Evolutionary conservation across 2,888 invertebrate species (phyloP).

Genomic region (Unio delphinus): DNA sequence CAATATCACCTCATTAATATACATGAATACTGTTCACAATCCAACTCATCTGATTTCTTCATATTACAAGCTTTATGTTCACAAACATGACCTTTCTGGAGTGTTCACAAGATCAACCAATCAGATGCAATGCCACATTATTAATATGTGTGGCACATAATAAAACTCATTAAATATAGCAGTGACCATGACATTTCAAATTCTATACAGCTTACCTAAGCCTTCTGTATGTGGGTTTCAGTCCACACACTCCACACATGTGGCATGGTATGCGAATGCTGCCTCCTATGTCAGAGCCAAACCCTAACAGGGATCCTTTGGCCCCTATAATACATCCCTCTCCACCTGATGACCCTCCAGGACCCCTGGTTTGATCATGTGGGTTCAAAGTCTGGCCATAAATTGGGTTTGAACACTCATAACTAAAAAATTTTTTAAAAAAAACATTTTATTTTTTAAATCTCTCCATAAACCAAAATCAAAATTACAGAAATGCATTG

Average conservation of each 20-base stretch:
- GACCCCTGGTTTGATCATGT: constrained; percentile 60
- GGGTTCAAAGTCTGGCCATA: constrained; percentile 70
- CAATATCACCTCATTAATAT: no score
- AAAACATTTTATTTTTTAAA: not conserved
- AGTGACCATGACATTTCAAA: no score
- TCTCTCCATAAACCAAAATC: no score
- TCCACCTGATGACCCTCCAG: constrained; percentile 73
- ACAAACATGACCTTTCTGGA: no score
- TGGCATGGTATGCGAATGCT: constrained; percentile 73
- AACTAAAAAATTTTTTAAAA: constrained; percentile 24
- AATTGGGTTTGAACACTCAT: constrained; percentile 57
- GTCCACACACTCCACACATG: constrained; percentile 72
- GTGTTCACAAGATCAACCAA: no score
- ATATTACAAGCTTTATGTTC: no score
- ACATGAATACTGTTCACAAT: no score
- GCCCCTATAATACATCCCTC: constrained; percentile 71
- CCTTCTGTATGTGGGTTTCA: constrained; percentile 71
- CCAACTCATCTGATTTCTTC: no score
- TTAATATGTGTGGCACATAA: no score
- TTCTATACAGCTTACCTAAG: constrained; percentile 50
- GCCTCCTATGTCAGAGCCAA: constrained; percentile 73
- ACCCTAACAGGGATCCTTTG: constrained; percentile 70
- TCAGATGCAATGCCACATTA: no score
- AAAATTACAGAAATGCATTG: no score
- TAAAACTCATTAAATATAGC: no score